phyloP scores from a whole-genome alignment of 2,888 invertebrate species.

The Trichacis sp. region DNA sequence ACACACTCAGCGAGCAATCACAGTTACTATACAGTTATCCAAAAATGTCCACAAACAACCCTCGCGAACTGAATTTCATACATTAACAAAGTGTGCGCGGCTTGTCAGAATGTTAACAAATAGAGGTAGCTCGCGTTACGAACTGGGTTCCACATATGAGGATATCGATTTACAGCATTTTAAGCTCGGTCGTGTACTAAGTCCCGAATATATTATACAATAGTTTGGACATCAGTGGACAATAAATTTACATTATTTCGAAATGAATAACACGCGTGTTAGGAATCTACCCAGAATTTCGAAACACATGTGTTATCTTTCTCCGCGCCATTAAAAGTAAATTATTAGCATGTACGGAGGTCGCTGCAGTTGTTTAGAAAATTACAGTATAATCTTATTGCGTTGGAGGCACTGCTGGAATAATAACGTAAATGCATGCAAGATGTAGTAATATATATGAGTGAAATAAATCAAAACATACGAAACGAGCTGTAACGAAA shows the following conservation, averaged over 20 bases:
- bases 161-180: constrained; percentile 38
- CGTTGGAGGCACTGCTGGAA: too few species aligned
- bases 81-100: constrained; percentile 29
- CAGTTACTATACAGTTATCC: too few species aligned
- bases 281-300: not conserved
- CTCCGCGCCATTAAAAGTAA: not conserved
- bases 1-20: too few species aligned
- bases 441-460: too few species aligned
- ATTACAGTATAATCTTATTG: too few species aligned
- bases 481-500: too few species aligned
- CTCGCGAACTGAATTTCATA: constrained; percentile 32
- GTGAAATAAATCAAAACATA: too few species aligned
- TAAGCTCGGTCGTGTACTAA: constrained; percentile 26
- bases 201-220: constrained; percentile 15
- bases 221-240: not conserved
- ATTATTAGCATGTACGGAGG: too few species aligned
- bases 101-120: constrained; percentile 31
- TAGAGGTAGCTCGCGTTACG: constrained; percentile 30
- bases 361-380: too few species aligned
- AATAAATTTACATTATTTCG: not conserved
- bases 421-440: too few species aligned
- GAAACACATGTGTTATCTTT: too few species aligned
- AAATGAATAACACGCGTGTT: not conserved
- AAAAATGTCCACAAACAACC: constrained; percentile 6
- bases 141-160: constrained; percentile 28